Base-by-base conservation (phyloP, 2,113 vertebrate species). In the Dromaius novaehollandiae region DNA sequence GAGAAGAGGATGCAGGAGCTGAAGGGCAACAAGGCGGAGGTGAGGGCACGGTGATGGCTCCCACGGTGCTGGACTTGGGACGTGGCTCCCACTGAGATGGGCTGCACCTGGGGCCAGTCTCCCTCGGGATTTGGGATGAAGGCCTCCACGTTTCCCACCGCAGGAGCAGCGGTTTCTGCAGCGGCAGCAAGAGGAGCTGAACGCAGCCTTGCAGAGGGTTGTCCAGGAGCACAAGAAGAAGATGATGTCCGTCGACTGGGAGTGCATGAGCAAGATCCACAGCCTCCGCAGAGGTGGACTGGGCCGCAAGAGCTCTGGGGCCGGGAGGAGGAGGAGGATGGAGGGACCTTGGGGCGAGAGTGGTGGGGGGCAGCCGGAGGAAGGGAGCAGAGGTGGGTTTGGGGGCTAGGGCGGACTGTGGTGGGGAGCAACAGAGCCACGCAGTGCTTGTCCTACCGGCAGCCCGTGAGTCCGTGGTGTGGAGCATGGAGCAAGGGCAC, bases 201-300 rank as follows among this genome's bases (percentile, higher is more conserved):
- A 98, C 11, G 58, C 97, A 46, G 88, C 95, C 19, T 75, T 98
- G 66, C 98, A 98, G 94, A 98, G 87, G 56, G 89, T 97, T 0
- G 94, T 98, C 34, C 98, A 97, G 94, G 98, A 98, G 64, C 97
- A 98, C 92, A 98, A 98, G 85, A 97, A 97, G 91, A 98, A 97
- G 89, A 91, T 97, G 70, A 89, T 73, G 1, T 97, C 97, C n/a
- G 95, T 97, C 19, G 97, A 98, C 60, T 97, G 96, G 96, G 98
- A 98, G 83, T 92, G 90, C 50, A 91, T 94, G 21, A 96, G 85
- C 80, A 98, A 97, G 93, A 96, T 97, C 25, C 97, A 97, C 13
- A 97, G 98, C 86, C 97, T 98, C 34, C 96, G 97, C 89, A 96
- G 97, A 96, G 97, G 98, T 98, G 79, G 17, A 12, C 4, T 0